Evolutionary conservation across 2,888 invertebrate species (phyloP).

Genomic region (Adela reaumurella): DNA sequence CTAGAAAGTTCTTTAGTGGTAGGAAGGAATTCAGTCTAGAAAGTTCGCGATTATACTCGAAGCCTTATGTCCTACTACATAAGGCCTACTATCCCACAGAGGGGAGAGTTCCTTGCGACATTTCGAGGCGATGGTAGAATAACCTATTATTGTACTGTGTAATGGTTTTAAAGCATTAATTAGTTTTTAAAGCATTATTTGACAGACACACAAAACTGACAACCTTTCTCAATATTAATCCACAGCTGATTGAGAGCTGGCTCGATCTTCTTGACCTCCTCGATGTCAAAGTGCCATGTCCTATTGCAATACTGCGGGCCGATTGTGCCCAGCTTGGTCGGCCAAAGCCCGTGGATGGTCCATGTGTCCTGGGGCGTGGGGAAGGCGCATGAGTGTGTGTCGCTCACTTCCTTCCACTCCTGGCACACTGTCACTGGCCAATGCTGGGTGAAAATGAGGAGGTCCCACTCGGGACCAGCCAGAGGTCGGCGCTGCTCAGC

Average conservation of each 20-base stretch:
- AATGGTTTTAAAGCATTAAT: too few relatives aligned
- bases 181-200: too few relatives aligned
- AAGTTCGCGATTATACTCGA: too few relatives aligned
- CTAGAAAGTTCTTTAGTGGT: too few relatives aligned
- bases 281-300: constrained; percentile 62
- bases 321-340: constrained; percentile 61
- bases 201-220: too few relatives aligned
- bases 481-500: neutral
- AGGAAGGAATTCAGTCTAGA: too few relatives aligned
- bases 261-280: constrained; percentile 56
- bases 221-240: constrained; percentile 69
- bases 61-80: too few relatives aligned
- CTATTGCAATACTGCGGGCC: constrained; percentile 73
- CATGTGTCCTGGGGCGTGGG: constrained; percentile 61
- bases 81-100: too few relatives aligned
- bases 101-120: too few relatives aligned
- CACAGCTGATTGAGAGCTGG: constrained; percentile 58
- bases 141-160: too few relatives aligned
- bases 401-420: constrained; percentile 62
- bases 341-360: constrained; percentile 85
- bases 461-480: constrained; percentile 61
- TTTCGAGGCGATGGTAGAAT: too few relatives aligned
- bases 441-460: constrained; percentile 74
- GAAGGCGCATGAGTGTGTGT: constrained; percentile 59
- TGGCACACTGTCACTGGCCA: constrained; percentile 75